Conservation (phyloP, 2,113 vertebrate genomes). For the Ciconia boyciana region DNA sequence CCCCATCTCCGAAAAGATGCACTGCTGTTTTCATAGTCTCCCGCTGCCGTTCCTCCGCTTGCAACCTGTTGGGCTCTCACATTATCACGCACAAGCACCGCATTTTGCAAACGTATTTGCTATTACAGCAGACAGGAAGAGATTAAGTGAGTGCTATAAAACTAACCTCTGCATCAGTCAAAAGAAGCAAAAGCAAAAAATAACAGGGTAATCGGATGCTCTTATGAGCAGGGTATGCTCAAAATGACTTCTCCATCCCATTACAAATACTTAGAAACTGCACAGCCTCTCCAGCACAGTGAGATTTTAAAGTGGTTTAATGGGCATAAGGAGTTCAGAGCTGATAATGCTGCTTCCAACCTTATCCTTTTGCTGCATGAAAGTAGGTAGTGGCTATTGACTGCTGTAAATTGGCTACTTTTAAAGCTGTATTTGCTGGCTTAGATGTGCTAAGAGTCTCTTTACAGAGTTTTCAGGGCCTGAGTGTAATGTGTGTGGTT, state of each 20-base stretch:
- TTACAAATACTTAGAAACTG: conserved; percentile 21
- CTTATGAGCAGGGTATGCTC: not conserved
- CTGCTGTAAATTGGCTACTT: conserved; percentile 15
- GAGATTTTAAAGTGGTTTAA: conserved; percentile 12
- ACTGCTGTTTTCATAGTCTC: not conserved
- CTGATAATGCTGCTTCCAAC: not conserved
- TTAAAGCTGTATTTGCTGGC: not conserved
- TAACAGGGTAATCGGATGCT: not conserved
- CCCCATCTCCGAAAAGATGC: not conserved
- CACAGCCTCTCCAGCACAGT: not conserved
- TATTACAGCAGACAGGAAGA: not conserved
- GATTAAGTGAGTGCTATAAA: not conserved
- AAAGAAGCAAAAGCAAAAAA: conserved; percentile 23
- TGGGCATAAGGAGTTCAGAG: not conserved
- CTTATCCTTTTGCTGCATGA: not conserved
- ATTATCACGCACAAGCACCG: not conserved
- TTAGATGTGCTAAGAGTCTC: conserved; percentile 1
- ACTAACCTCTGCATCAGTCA: not conserved
- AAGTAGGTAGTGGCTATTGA: conserved; percentile 3
- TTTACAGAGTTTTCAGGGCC: not conserved
- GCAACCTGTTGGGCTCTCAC: not conserved
- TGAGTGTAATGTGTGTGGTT: not conserved
- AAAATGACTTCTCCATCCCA: conserved; percentile 1
- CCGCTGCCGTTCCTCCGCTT: not conserved
- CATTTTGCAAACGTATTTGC: not conserved